Conservation (phyloP, 2,113 vertebrate genomes). For the Apteryx owenii region DNA sequence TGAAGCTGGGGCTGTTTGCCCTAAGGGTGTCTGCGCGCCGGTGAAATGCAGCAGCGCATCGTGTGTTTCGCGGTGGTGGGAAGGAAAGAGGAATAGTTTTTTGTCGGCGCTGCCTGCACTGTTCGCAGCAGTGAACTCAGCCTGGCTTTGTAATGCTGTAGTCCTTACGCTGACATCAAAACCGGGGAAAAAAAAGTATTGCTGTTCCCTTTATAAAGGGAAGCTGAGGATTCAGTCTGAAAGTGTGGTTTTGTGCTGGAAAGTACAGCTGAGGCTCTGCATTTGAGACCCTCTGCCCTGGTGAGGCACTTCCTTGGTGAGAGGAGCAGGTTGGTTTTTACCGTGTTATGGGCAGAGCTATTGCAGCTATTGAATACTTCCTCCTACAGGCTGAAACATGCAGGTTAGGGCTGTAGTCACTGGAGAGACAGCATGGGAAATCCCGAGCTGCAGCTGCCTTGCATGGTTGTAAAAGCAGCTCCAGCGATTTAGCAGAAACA, state of each 20-base stretch:
- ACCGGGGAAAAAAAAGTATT: neutral
- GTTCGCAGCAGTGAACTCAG: neutral
- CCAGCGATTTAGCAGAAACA: neutral
- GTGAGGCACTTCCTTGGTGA: neutral
- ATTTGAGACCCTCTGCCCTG: rapidly evolving
- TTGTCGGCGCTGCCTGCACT: rapidly evolving
- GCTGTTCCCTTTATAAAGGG: rapidly evolving
- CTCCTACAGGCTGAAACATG: neutral
- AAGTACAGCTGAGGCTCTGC: neutral
- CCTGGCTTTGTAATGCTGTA: rapidly evolving
- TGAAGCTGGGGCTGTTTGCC: neutral
- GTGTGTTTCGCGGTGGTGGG: neutral
- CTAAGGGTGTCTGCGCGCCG: neutral
- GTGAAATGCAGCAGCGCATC: neutral
- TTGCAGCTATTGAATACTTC: rapidly evolving
- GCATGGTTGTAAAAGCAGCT: neutral
- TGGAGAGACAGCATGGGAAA: rapidly evolving
- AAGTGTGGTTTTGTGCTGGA: rapidly evolving
- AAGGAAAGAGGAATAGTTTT: neutral
- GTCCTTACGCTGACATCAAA: rapidly evolving
- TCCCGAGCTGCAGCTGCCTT: neutral
- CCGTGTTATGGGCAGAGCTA: neutral
- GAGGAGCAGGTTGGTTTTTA: neutral
- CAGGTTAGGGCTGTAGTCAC: neutral
- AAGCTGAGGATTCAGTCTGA: rapidly evolving